Evolutionary conservation across 2,888 invertebrate genomes (phyloP).

Genomic region (Dusona sp.): DNA sequence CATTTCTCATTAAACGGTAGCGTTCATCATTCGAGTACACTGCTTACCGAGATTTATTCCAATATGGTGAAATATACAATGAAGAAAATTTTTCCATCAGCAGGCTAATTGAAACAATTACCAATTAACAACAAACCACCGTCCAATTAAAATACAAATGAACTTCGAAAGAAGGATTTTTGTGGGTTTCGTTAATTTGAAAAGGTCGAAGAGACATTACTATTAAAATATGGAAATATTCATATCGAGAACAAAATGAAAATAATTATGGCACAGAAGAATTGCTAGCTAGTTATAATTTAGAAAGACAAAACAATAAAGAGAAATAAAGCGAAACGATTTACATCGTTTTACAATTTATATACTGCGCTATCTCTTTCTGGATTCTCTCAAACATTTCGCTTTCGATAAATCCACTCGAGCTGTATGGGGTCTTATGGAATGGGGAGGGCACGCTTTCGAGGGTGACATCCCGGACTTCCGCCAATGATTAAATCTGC

Average conservation of each 20-base stretch:
- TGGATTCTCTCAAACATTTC: background rate
- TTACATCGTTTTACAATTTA: background rate
- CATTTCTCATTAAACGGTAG: background rate
- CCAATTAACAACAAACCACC: background rate
- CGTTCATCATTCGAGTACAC: background rate
- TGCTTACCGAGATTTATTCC: background rate
- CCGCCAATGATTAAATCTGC: constrained; percentile 31
- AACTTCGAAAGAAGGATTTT: background rate
- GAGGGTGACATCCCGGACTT: constrained; percentile 22
- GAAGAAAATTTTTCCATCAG: background rate
- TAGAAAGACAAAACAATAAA: background rate
- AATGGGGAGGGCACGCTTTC: constrained; percentile 9
- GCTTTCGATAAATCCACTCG: constrained; percentile 7
- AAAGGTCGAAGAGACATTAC: background rate
- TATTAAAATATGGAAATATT: background rate
- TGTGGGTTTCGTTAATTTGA: background rate
- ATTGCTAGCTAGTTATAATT: background rate
- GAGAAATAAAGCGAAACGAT: background rate
- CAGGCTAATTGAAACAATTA: background rate
- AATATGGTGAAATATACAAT: background rate
- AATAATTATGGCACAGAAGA: background rate
- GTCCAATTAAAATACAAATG: background rate
- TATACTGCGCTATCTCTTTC: background rate
- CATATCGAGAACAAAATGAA: background rate
- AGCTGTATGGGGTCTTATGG: constrained; percentile 2